Percentiles rank a stretch among this genome's conserved stretches.
These are phyloP conservation scores for Oreotrochilus melanogaster DNA, from an alignment of 2,113 vertebrate genomes.

Conservation along the genomic window DNA sequence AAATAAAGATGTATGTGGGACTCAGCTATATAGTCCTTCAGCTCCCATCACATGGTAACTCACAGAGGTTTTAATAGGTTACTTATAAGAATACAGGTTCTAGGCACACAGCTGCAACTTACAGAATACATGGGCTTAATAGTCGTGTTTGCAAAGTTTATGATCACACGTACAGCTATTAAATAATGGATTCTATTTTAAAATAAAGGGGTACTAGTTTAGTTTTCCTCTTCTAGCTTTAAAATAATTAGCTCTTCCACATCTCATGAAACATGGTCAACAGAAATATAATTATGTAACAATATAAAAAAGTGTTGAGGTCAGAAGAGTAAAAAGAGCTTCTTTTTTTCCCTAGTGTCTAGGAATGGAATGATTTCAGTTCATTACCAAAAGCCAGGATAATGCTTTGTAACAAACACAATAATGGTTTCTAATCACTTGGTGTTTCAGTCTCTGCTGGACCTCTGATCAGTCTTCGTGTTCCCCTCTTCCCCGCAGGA, in stretches of 20 bases:
- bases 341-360: background rate
- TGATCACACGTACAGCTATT: background rate
- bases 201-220: background rate
- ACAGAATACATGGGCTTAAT: background rate
- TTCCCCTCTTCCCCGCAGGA: conserved; percentile 91
- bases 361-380: conserved; percentile 77
- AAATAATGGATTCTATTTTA: background rate
- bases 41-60: background rate
- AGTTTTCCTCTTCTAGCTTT: conserved; percentile 8
- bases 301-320: conserved; percentile 35
- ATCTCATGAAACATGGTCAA: conserved; percentile 14
- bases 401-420: background rate
- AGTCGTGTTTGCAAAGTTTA: background rate
- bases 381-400: conserved; percentile 67
- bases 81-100: background rate
- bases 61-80: background rate
- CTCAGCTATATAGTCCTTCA: background rate
- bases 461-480: conserved; percentile 88
- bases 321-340: conserved; percentile 36
- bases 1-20: background rate
- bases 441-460: conserved; percentile 85
- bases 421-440: conserved; percentile 74
- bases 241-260: conserved; percentile 14
- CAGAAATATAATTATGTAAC: conserved; percentile 18
- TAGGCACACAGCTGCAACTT: background rate